Evolutionary conservation across 2,797 vertebrate species (phyloP).

Genomic region (Clarias laeviceps): DNA sequence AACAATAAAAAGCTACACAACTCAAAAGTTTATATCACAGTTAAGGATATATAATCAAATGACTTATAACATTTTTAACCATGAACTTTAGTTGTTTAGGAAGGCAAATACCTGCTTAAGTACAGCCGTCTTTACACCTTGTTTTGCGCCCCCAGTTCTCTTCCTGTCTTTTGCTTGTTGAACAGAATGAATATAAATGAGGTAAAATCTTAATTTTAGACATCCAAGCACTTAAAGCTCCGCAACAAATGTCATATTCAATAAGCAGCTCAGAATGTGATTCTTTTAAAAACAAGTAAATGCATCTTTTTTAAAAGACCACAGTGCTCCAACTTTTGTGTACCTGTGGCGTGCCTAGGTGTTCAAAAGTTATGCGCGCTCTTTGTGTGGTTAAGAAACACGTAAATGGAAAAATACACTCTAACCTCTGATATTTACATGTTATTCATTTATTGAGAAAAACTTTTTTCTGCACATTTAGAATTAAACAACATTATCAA

Average conservation of each 20-base stretch:
- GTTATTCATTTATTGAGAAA: background rate
- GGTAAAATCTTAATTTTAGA: constrained; percentile 29
- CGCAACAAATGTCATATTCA: background rate
- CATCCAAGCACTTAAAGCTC: constrained; percentile 28
- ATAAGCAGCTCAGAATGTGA: background rate
- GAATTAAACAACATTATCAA: background rate
- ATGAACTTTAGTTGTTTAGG: background rate
- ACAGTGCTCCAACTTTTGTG: constrained; percentile 14
- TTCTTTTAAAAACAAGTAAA: constrained; percentile 18
- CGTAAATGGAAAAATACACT: constrained; percentile 28
- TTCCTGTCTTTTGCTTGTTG: constrained; percentile 50
- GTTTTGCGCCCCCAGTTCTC: constrained; percentile 45
- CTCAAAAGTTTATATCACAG: background rate
- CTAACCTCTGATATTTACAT: constrained; percentile 3
- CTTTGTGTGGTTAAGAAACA: constrained; percentile 38
- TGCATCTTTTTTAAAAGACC: constrained; percentile 14
- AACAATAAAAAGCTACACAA: background rate
- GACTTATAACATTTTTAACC: constrained; percentile 7
- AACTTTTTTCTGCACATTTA: background rate
- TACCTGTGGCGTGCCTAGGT: constrained; percentile 29
- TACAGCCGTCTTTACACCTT: constrained; percentile 37
- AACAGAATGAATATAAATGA: constrained; percentile 35
- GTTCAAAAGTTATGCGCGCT: constrained; percentile 5
- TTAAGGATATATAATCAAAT: background rate
- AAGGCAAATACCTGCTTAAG: constrained; percentile 36